Evolutionary conservation across 1,140 invertebrate genomes (phyloP), one percentile per base, ranked within the genome.

Genomic region (Battus philenor): DNA sequence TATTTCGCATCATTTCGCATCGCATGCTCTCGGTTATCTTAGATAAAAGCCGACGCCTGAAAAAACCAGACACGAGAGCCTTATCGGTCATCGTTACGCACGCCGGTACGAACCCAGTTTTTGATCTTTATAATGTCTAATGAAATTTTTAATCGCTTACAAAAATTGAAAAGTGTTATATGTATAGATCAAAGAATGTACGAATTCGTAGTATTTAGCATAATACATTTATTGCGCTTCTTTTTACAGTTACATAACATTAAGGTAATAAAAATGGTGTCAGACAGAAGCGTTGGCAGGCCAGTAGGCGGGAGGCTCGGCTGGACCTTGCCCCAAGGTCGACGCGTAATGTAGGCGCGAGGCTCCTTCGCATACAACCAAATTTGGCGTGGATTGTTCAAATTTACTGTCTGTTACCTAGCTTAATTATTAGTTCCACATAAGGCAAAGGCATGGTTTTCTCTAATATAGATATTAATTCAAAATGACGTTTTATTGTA

Each of bases 1-100:
- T 84, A 84, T 84, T 84, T 84, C 70, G 80, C 80, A 74, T 80
- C 77, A 80, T 78, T 84, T 81, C 68, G 80, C 79, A 79, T 75
- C 65, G 61, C 74, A 73, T 66, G 67, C 68, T 50, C n/a, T n/a
- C n/a, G n/a, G 60, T 78, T 74, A 70, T 68, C 75, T 64, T 59
- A 70, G 72, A 67, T 68, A 76, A 77, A 62, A 61, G 44, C 54
- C 38, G 32, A 41, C 30, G 32, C 47, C 22, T 41, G 54, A 62
- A 57, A 59, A 51, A 59, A 62, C 46, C 44, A 47, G 38, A 17
- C 33, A 31, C 11, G 43, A 18, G 6, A 5, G 34, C 29, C 33
- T 1, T 45, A 20, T 30, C n/a, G 16, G 24, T 10, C 22, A 45
- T 9, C 10, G 18, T 15, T 31, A 20, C 2, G 18, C 2, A 6